Evolutionary conservation across 2,888 invertebrate species (phyloP).

Genomic region (Lycophotia porphyrea): DNA sequence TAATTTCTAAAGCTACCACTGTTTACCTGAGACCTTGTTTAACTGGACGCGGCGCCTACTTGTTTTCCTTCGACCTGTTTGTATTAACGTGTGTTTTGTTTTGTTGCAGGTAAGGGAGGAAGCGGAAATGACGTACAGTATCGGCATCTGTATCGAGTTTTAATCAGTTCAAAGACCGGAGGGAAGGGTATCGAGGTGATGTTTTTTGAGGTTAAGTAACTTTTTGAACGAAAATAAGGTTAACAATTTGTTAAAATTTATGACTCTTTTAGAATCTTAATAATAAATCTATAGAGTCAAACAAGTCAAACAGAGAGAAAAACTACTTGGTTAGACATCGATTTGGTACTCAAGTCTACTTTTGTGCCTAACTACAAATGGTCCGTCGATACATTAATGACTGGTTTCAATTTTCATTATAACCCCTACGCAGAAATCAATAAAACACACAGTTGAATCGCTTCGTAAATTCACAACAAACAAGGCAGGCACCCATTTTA

Average conservation of each 20-base stretch:
- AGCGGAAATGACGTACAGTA: conserved; percentile 68
- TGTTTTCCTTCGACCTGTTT: conserved; percentile 74
- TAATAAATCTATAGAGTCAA: background rate
- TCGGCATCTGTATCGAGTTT: conserved; percentile 63
- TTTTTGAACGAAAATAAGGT: background rate
- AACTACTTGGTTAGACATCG: background rate
- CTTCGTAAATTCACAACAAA: conserved; percentile 30
- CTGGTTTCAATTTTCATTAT: background rate
- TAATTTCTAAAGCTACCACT: conserved; percentile 43
- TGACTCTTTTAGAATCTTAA: background rate
- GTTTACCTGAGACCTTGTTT: conserved; percentile 64
- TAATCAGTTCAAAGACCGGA: conserved; percentile 50
- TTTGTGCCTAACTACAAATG: background rate
- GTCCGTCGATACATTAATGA: background rate
- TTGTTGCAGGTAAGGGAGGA: conserved; percentile 83
- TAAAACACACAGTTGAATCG: conserved; percentile 9
- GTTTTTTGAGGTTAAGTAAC: background rate
- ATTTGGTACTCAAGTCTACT: background rate
- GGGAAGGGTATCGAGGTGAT: conserved; percentile 1
- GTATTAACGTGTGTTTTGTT: conserved; percentile 78
- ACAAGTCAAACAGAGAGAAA: background rate
- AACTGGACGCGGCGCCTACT: conserved; percentile 62
- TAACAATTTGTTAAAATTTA: background rate
- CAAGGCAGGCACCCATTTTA: conserved; percentile 32
- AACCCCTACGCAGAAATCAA: conserved; percentile 11